Conservation (phyloP, 1,140 invertebrate species). For the Orius insidiosus region DNA sequence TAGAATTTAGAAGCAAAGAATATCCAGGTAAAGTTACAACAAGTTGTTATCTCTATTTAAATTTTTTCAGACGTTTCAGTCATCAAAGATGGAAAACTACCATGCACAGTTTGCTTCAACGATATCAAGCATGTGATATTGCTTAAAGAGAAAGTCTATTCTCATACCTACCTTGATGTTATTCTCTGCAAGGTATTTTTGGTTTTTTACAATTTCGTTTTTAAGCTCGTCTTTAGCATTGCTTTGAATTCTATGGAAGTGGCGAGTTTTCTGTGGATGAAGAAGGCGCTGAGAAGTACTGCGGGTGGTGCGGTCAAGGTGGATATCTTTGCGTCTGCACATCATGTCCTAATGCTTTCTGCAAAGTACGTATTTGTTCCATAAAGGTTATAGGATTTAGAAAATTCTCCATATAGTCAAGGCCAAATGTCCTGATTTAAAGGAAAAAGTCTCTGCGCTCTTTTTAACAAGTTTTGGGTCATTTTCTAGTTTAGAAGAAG, state of each 20-base stretch:
- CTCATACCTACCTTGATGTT: neutral
- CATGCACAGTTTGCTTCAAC: neutral
- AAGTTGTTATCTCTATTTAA: too few species aligned
- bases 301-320: constrained; percentile 37
- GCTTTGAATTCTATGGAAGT: constrained; percentile 29
- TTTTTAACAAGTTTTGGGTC: too few species aligned
- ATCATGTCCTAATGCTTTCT: constrained; percentile 31
- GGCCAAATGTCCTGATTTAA: too few species aligned
- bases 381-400: too few species aligned
- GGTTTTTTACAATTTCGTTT: neutral
- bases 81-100: neutral
- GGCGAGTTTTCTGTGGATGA: constrained; percentile 30
- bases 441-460: too few species aligned
- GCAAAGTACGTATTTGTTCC: constrained; percentile 25
- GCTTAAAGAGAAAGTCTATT: neutral
- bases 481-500: too few species aligned
- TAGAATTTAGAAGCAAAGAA: too few species aligned
- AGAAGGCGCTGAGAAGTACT: constrained; percentile 34
- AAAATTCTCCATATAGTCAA: too few species aligned
- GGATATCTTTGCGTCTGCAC: constrained; percentile 33
- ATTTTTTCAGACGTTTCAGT: constrained; percentile 21
- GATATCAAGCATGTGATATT: neutral
- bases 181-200: neutral
- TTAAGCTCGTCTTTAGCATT: constrained; percentile 24
- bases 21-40: too few species aligned